Evolutionary conservation across 2,113 vertebrate genomes (phyloP), one percentile per base, ranked within the genome.

Genomic region (Sinocyclocheilus anophthalmus): DNA sequence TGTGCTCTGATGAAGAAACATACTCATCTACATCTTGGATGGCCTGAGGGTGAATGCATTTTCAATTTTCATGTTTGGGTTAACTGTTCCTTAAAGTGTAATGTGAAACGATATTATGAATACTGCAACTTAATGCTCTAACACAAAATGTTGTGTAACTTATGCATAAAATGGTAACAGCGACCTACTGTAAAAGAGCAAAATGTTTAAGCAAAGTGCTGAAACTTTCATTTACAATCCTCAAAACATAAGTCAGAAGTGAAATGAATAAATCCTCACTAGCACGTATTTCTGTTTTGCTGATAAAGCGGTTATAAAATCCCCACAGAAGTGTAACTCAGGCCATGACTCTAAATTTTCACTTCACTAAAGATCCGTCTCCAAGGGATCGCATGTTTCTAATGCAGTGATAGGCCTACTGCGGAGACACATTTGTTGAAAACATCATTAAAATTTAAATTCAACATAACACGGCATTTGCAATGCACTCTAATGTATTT

Each of bases 321-420:
- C 45, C 18, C 37, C n/a, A 50, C 73, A 57, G 53, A 78, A 5
- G 24, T 14, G 53, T 65, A n/a, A 45, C 37, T 45, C 13, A 4
- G 55, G n/a, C 48, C 22, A 33, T 69, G 39, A 78, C 76, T 78
- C 14, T 18, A 16, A 20, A 30, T 42, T 81, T 81, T 81, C 79
- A 67, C 79, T 81, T 81, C 61, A 67, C 80, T 50, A 67, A 65
- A 81, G 61, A 50, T 10, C 63, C 0, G 6, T 9, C 13, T 42
- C 22, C 30, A 16, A 53, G 24, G 24, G 14, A 59, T 61, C 16
- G 6, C n/a, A 48, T 48, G 45, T 48, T 45, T 48, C 10, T 48
- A 48, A 20, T 81, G 48, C 14, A 0, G 20, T 39, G 7, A 39
- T 42, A 8, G 8, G 42, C 42, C 42, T 42, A 3, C 70, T 45